A percentile compares a stretch with the other conserved stretches of the same genome.
These are phyloP conservation scores for Melozone crissalis DNA, from an alignment of 2,113 vertebrate genomes.

Conservation along the genomic window DNA sequence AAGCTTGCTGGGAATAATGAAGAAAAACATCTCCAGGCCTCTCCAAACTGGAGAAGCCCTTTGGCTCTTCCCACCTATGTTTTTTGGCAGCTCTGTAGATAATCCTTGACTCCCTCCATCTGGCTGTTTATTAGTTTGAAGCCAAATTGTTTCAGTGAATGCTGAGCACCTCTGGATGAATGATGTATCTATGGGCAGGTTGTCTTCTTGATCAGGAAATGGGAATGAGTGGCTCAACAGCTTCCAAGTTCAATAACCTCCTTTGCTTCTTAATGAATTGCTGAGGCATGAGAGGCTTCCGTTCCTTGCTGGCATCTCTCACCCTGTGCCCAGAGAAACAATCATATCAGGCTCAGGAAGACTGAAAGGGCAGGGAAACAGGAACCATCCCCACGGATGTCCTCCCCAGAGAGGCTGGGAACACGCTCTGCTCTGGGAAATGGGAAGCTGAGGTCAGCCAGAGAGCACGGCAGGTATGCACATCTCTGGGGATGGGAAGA, in stretches of 20 bases:
- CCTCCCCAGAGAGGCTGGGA: constrained; percentile 70
- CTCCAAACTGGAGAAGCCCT: not conserved
- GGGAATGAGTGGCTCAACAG: constrained; percentile 7
- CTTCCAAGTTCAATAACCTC: constrained; percentile 69
- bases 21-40: not conserved
- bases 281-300: constrained; percentile 77
- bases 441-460: constrained; percentile 39
- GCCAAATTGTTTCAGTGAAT: not conserved
- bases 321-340: constrained; percentile 78
- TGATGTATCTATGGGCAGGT: not conserved
- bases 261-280: constrained; percentile 74
- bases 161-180: not conserved
- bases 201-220: constrained; percentile 59
- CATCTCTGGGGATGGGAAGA: not conserved
- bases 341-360: constrained; percentile 82
- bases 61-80: not conserved
- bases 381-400: constrained; percentile 78
- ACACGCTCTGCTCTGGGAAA: constrained; percentile 54
- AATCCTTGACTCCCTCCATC: not conserved
- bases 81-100: not conserved
- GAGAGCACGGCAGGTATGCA: not conserved
- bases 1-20: not conserved
- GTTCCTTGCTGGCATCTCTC: constrained; percentile 77
- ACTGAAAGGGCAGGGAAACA: constrained; percentile 77
- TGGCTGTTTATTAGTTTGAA: not conserved